Conservation (phyloP, 1,140 invertebrate genomes). For the Drosophila sproati region DNA sequence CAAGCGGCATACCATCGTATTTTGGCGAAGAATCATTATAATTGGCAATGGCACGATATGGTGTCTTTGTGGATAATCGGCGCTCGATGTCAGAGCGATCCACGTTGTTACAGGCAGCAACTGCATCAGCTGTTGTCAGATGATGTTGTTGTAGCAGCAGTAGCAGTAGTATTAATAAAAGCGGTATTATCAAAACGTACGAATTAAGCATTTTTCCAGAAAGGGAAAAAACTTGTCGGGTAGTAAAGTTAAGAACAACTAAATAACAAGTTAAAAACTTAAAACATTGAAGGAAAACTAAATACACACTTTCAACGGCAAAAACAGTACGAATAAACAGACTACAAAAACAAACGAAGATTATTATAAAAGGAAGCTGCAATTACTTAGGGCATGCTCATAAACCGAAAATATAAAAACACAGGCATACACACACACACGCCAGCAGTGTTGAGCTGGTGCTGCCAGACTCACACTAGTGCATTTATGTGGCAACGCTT, state of each 20-base stretch:
- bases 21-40: constrained; percentile 85
- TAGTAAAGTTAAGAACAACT: constrained; percentile 8
- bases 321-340: constrained; percentile 16
- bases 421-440: constrained; percentile 9
- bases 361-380: constrained; percentile 27
- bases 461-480: not conserved
- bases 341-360: constrained; percentile 27
- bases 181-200: constrained; percentile 16
- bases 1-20: constrained; percentile 85
- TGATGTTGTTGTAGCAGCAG: constrained; percentile 1
- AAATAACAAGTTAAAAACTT: constrained; percentile 30
- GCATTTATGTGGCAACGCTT: not conserved
- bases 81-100: constrained; percentile 65
- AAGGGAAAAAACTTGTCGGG: constrained; percentile 54
- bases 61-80: constrained; percentile 86
- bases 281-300: constrained; percentile 53
- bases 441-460: not conserved
- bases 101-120: constrained; percentile 38
- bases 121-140: constrained; percentile 30
- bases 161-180: constrained; percentile 28
- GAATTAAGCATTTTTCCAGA: constrained; percentile 53
- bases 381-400: constrained; percentile 18
- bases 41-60: constrained; percentile 88
- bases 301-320: constrained; percentile 19
- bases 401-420: not conserved